A percentile compares a stretch with the other conserved stretches of the same genome.
These are phyloP conservation scores for Cryptosula pallasiana DNA, from an alignment of 2,888 invertebrate species.

Conservation along the genomic window DNA sequence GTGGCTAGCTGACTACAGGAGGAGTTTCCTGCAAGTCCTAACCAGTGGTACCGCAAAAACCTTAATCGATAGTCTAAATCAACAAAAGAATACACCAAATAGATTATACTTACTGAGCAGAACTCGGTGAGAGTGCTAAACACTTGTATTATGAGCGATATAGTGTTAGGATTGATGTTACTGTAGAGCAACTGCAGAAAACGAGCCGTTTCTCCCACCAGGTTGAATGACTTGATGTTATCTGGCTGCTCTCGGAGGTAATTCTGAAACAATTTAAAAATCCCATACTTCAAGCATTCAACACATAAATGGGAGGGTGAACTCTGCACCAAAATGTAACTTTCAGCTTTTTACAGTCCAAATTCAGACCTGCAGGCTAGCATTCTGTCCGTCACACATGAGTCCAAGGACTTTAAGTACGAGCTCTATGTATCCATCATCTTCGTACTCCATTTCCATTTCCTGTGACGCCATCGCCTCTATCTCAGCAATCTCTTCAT, in stretches of 20 bases:
- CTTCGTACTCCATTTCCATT: conserved; percentile 42
- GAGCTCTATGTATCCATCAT: conserved; percentile 50
- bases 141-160: conserved; percentile 44
- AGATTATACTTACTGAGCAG: conserved; percentile 39
- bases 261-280: conserved; percentile 34
- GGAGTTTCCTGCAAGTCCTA: no score
- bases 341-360: no score
- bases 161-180: conserved; percentile 40
- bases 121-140: conserved; percentile 49
- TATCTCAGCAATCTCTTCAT: conserved; percentile 38
- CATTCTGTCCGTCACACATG: conserved; percentile 52
- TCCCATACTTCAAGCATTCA: no score
- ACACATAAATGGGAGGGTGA: no score
- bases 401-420: conserved; percentile 46
- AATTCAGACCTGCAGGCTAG: conserved; percentile 43
- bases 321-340: no score
- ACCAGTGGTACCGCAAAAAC: no score
- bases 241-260: conserved; percentile 52
- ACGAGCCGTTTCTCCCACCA: conserved; percentile 47
- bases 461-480: conserved; percentile 32
- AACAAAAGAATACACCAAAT: no score
- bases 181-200: conserved; percentile 48
- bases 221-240: conserved; percentile 52
- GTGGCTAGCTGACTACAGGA: no score
- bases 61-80: no score